phyloP scores from a whole-genome alignment of 2,888 invertebrate genomes.

The Meteorus colon region DNA sequence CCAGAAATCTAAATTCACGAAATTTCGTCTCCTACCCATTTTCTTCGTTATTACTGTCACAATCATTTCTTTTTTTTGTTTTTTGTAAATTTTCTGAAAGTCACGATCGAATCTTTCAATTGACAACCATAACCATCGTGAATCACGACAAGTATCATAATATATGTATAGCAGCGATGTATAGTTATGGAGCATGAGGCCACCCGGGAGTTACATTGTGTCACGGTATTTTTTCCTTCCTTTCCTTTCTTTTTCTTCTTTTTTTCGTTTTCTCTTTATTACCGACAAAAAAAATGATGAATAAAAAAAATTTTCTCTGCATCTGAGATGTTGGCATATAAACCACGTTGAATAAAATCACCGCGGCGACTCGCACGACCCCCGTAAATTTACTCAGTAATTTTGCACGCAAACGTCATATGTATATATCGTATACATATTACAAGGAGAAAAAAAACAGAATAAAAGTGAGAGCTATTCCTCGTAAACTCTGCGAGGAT shows the following conservation, averaged over 20 bases:
- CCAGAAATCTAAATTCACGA: background rate
- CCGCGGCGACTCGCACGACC: slow-evolving; percentile 20
- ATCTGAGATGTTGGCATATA: slow-evolving; percentile 5
- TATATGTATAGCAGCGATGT: background rate
- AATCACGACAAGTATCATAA: slow-evolving; percentile 11
- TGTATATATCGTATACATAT: background rate
- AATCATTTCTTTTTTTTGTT: background rate
- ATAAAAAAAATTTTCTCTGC: background rate
- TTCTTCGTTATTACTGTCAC: background rate
- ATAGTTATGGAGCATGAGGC: background rate
- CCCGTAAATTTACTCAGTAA: slow-evolving; percentile 26
- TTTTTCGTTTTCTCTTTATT: background rate
- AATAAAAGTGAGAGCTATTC: background rate
- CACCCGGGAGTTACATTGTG: slow-evolving; percentile 32
- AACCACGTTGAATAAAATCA: slow-evolving; percentile 30
- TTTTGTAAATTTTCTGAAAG: slow-evolving; percentile 2
- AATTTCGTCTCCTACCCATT: background rate
- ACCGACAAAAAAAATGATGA: background rate
- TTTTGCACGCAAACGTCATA: slow-evolving; percentile 11
- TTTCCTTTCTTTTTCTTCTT: background rate
- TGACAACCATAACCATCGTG: slow-evolving; percentile 2
- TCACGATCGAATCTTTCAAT: slow-evolving; percentile 11
- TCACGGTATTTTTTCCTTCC: background rate
- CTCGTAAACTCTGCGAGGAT: slow-evolving; percentile 9
- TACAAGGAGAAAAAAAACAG: background rate